Evolutionary conservation across 2,113 vertebrate species (phyloP), one percentile per base, ranked within the genome.

Genomic region (Thryonomys swinderianus): DNA sequence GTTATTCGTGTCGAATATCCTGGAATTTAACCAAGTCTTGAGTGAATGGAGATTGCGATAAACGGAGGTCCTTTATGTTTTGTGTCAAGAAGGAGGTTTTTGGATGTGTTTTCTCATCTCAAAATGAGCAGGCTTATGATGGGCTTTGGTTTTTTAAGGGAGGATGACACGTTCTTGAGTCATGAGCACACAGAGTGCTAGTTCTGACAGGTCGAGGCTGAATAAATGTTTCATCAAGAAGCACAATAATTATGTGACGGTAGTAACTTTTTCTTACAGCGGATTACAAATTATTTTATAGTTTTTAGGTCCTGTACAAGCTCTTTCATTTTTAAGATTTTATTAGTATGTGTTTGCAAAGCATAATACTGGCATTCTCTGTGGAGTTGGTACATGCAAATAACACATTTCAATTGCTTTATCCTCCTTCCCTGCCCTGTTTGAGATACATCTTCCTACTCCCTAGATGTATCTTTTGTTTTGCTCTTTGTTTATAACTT

Each of bases 141-240:
- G 90, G 32, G 34, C 25, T 80, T 30, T 88, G 83, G 53, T 13
- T 55, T 85, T 90, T 81, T 82, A 88, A 85, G 45, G 57, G 42
- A 8, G 10, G n/a, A 86, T 85, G 83, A 71, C 37, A 40, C 20
- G 61, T 32, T 90, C 37, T 74, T 96, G 91, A 80, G n/a, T 90
- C 59, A 37, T 74, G 73, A 84, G 53, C 74, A 48, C 7, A 5
- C 34, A 32, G 53, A 30, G 53, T 88, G 25, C 37, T 59, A 91
- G 7, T 88, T 95, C 59, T 94, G 78, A 76, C 37, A 83, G 30
- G 18, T 42, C 23, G 4, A 61, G 85, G 90, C 42, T 42, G 73
- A 86, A 42, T 61, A 32, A 51, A 21, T 87, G 45, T n/a, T 74
- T 90, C 61, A 4, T 71, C 34, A 66, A 78, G 59, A 55, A 84